phyloP scores from a whole-genome alignment of 1,140 invertebrate genomes.

The Aphidius ervi region DNA sequence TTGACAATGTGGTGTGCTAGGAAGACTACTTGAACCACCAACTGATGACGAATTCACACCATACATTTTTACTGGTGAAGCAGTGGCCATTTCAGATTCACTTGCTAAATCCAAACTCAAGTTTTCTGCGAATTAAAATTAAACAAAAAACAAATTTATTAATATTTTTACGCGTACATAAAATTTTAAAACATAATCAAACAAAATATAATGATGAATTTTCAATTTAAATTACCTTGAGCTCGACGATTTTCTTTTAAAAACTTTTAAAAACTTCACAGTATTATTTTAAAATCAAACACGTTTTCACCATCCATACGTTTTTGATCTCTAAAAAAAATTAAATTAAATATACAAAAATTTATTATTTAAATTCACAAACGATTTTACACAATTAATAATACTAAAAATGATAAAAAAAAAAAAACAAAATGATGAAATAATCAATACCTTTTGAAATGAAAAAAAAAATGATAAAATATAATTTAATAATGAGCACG shows the following conservation, averaged over 20 bases:
- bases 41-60: conserved; percentile 38
- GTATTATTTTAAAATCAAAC: conserved; percentile 16
- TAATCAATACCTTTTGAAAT: too few relatives aligned
- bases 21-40: conserved; percentile 42
- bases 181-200: too few relatives aligned
- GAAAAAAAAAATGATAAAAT: too few relatives aligned
- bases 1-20: conserved; percentile 47
- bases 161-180: too few relatives aligned
- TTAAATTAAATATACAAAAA: conserved; percentile 5
- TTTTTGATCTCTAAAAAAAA: conserved; percentile 16
- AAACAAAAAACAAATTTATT: too few relatives aligned
- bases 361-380: not conserved
- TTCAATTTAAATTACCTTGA: conserved; percentile 32
- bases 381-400: too few relatives aligned
- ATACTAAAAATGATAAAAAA: too few relatives aligned
- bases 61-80: conserved; percentile 48
- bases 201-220: too few relatives aligned
- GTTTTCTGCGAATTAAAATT: conserved; percentile 31
- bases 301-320: conserved; percentile 20
- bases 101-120: conserved; percentile 37
- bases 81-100: conserved; percentile 43
- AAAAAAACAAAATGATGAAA: too few relatives aligned
- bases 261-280: conserved; percentile 14
- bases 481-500: too few relatives aligned
- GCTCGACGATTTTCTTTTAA: conserved; percentile 13